A percentile compares a stretch with the other conserved stretches of the same genome.
phyloP scores from a whole-genome alignment of 2,113 vertebrate species.

The Leiothrix lutea region DNA sequence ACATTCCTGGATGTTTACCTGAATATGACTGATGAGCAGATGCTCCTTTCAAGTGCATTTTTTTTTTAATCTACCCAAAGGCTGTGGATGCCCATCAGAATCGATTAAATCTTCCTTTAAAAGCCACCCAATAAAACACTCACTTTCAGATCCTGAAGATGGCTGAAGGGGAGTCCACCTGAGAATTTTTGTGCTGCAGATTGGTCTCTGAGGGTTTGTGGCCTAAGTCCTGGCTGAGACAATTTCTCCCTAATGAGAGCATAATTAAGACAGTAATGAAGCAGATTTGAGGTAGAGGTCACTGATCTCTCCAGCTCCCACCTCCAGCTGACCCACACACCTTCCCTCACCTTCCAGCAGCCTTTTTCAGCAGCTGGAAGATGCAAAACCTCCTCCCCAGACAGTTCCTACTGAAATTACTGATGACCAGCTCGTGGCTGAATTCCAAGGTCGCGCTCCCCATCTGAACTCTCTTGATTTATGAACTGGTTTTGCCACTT shows the following conservation, averaged over 20 bases:
- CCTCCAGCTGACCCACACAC: background rate
- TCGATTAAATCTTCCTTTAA: background rate
- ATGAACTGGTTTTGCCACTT: background rate
- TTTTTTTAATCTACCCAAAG: background rate
- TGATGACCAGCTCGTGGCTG: background rate
- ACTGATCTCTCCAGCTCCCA: background rate
- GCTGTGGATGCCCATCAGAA: background rate
- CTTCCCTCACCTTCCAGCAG: background rate
- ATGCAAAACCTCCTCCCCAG: background rate
- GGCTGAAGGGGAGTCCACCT: background rate
- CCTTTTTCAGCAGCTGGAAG: background rate
- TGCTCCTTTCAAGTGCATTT: background rate
- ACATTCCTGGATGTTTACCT: background rate
- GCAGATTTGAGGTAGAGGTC: background rate
- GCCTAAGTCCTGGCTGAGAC: accelerated
- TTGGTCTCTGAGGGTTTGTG: background rate
- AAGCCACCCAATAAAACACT: background rate
- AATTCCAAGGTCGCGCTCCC: background rate
- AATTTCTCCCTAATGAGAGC: background rate
- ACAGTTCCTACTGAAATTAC: background rate
- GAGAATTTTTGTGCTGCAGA: background rate
- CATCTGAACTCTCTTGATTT: background rate
- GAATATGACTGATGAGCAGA: background rate
- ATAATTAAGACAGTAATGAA: background rate
- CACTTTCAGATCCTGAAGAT: background rate